Evolutionary conservation across 2,888 invertebrate genomes (phyloP).

Genomic region (Drosophila greeni): DNA sequence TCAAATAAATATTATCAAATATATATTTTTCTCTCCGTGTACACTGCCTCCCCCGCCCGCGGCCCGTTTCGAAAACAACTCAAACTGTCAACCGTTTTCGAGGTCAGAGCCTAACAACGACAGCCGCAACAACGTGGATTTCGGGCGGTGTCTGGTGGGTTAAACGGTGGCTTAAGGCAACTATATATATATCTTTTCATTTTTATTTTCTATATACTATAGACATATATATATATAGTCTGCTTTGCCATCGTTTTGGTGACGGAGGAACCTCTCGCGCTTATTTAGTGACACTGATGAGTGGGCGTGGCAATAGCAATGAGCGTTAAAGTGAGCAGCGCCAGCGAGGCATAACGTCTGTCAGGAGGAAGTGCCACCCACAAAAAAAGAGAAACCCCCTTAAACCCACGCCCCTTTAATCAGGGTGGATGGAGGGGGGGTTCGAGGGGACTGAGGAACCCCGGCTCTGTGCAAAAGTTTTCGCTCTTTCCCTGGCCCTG

Average conservation of each 20-base stretch:
- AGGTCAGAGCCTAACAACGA: slow-evolving; percentile 73
- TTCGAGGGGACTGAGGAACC: too few species aligned
- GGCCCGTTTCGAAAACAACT: slow-evolving; percentile 67
- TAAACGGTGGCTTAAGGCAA: slow-evolving; percentile 8
- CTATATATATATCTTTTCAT: neutral
- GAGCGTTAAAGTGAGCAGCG: slow-evolving; percentile 72
- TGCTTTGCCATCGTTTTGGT: slow-evolving; percentile 2
- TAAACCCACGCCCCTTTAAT: slow-evolving; percentile 25
- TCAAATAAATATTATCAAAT: too few species aligned
- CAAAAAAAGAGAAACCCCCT: slow-evolving; percentile 4
- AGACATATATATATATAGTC: too few species aligned
- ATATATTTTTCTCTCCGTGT: neutral
- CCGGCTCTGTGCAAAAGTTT: slow-evolving; percentile 39
- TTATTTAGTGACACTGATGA: slow-evolving; percentile 64
- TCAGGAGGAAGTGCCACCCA: slow-evolving; percentile 6
- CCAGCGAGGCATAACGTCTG: slow-evolving; percentile 71
- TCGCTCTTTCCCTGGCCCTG: slow-evolving; percentile 47
- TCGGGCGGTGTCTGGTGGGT: neutral
- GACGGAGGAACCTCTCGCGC: slow-evolving; percentile 40
- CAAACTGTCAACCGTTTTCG: slow-evolving; percentile 65
- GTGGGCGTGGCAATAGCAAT: slow-evolving; percentile 72
- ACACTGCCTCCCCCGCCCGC: neutral
- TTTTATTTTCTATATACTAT: neutral
- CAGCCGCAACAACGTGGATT: slow-evolving; percentile 17
- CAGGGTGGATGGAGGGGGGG: too few species aligned